phyloP scores from a whole-genome alignment of 1,140 invertebrate genomes.

The Magallana ariakensis region DNA sequence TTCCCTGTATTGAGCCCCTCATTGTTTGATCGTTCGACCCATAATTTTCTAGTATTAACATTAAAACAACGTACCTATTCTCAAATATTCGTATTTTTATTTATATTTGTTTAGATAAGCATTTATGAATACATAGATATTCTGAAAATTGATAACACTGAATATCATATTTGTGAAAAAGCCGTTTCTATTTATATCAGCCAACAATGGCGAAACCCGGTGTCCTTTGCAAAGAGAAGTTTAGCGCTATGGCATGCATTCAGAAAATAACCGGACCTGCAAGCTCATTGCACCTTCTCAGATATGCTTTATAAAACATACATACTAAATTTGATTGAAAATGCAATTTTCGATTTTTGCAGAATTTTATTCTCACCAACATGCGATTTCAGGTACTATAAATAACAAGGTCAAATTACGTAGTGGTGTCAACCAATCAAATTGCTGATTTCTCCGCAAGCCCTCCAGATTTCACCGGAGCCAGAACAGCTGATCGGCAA shows the following conservation, averaged over 20 bases:
- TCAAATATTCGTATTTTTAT: too few species aligned
- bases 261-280: conserved; percentile 2
- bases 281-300: background rate
- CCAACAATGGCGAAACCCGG: background rate
- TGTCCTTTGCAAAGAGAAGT: background rate
- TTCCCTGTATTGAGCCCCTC: background rate
- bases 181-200: conserved; percentile 11
- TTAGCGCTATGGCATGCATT: background rate
- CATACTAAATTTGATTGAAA: background rate
- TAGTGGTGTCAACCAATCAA: conserved; percentile 21
- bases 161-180: background rate
- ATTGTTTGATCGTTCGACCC: background rate
- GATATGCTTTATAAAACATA: conserved; percentile 10
- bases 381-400: conserved; percentile 24
- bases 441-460: background rate
- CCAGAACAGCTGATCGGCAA: conserved; percentile 19
- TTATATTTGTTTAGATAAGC: too few species aligned
- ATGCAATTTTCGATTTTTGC: conserved; percentile 27
- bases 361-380: conserved; percentile 3
- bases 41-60: too few species aligned
- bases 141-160: too few species aligned
- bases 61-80: too few species aligned
- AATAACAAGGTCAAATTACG: conserved; percentile 22
- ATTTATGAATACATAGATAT: too few species aligned
- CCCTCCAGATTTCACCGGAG: conserved; percentile 28